Evolutionary conservation across 2,113 vertebrate genomes (phyloP).

Genomic region (Pangasianodon hypophthalmus): DNA sequence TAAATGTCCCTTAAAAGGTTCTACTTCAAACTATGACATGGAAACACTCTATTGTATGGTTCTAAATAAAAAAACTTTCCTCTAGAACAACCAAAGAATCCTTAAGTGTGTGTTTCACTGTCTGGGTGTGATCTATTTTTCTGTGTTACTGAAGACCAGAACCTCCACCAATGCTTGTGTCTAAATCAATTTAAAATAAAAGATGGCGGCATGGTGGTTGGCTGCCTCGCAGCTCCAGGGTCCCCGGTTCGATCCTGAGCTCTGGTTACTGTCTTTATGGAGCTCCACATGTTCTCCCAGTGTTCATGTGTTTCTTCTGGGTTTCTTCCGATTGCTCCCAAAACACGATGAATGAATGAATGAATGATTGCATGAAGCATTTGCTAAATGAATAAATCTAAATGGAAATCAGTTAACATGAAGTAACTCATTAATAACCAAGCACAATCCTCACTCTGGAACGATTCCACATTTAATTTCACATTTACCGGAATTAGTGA

Average conservation of each 20-base stretch:
- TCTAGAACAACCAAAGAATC: background rate
- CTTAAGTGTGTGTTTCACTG: background rate
- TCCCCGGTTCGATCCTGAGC: background rate
- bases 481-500: background rate
- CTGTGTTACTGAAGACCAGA: background rate
- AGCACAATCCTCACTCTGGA: background rate
- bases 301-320: no score
- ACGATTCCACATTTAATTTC: background rate
- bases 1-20: background rate
- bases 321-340: background rate
- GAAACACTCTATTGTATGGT: background rate
- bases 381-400: background rate
- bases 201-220: background rate
- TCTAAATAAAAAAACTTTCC: background rate
- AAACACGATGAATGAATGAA: background rate
- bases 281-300: background rate
- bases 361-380: background rate
- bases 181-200: background rate
- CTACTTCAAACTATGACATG: background rate
- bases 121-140: background rate
- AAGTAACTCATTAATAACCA: background rate
- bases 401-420: background rate
- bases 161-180: background rate
- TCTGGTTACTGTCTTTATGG: background rate
- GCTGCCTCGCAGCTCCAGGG: background rate